Percentiles rank a stretch among this genome's conserved stretches.
Conservation (phyloP, 2,888 invertebrate genomes). For the Lycaena phlaeas region DNA sequence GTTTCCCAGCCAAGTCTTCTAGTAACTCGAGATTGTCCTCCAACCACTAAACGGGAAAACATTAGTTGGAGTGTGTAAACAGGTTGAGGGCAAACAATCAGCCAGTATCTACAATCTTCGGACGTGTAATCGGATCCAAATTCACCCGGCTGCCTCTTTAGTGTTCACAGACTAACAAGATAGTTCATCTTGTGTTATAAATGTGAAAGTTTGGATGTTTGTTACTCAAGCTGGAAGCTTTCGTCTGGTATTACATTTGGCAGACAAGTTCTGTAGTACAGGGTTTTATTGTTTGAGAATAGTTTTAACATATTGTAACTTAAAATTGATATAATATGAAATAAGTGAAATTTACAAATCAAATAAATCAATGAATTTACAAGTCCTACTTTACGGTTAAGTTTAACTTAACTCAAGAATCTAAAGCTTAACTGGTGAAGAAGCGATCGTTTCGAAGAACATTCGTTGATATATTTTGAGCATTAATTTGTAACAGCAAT, state of each 20-base stretch:
- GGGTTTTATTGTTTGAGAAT: too few species aligned
- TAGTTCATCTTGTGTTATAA: constrained; percentile 5
- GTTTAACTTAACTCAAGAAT: too few species aligned
- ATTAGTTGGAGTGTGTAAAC: constrained; percentile 44
- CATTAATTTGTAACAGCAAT: too few species aligned
- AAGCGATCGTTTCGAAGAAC: too few species aligned
- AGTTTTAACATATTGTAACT: too few species aligned
- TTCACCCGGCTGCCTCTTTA: constrained; percentile 30
- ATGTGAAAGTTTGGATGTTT: neutral
- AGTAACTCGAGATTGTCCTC: constrained; percentile 41
- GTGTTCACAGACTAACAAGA: neutral
- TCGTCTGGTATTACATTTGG: neutral
- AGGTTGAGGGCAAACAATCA: constrained; percentile 50
- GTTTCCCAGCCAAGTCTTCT: constrained; percentile 24
- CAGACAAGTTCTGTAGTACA: too few species aligned
- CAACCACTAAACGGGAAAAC: constrained; percentile 40
- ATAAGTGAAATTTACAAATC: too few species aligned
- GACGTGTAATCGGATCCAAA: constrained; percentile 59
- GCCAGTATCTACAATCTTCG: constrained; percentile 34
- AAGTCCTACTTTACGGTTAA: too few species aligned
- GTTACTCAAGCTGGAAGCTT: neutral
- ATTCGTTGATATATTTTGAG: too few species aligned
- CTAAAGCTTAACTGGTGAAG: too few species aligned
- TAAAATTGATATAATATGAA: too few species aligned
- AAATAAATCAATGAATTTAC: too few species aligned